Percentiles rank a stretch among this genome's conserved stretches.
These are phyloP conservation scores for Chrysotoxum bicinctum DNA, from an alignment of 2,888 invertebrate species.

Conservation along the genomic window DNA sequence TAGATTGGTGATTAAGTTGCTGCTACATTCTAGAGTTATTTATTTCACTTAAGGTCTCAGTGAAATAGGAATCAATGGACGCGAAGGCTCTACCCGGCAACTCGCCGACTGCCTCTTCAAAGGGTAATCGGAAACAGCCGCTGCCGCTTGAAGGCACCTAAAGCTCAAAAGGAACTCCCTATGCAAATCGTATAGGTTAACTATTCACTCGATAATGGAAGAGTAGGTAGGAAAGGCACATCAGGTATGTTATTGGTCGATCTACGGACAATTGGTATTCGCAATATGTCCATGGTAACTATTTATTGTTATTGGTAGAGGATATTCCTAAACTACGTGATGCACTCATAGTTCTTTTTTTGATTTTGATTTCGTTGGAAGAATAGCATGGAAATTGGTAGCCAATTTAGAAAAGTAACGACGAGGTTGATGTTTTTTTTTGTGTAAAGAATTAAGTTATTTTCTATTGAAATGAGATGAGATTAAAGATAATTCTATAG, in stretches of 20 bases:
- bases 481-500: conserved; percentile 26
- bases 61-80: conserved; percentile 27
- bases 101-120: conserved; percentile 42
- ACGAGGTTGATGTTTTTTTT: not conserved
- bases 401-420: conserved; percentile 33
- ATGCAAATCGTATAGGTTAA: conserved; percentile 59
- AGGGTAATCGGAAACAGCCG: conserved; percentile 55
- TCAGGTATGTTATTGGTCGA: conserved; percentile 35
- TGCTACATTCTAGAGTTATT: conserved; percentile 54
- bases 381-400: conserved; percentile 39
- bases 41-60: conserved; percentile 57
- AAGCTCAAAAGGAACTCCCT: conserved; percentile 30
- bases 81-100: not conserved
- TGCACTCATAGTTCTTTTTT: not conserved
- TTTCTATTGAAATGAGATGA: conserved; percentile 45
- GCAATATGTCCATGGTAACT: conserved; percentile 6
- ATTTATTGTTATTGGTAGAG: conserved; percentile 65
- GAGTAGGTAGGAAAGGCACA: not conserved
- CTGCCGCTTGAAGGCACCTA: conserved; percentile 38
- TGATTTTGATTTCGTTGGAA: not conserved
- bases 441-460: conserved; percentile 52
- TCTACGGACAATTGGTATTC: conserved; percentile 20
- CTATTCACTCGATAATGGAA: conserved; percentile 5
- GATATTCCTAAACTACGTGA: conserved; percentile 22
- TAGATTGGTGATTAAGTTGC: conserved; percentile 55